Evolutionary conservation across 2,888 invertebrate species (phyloP).

Genomic region (Synergus gifuensis): DNA sequence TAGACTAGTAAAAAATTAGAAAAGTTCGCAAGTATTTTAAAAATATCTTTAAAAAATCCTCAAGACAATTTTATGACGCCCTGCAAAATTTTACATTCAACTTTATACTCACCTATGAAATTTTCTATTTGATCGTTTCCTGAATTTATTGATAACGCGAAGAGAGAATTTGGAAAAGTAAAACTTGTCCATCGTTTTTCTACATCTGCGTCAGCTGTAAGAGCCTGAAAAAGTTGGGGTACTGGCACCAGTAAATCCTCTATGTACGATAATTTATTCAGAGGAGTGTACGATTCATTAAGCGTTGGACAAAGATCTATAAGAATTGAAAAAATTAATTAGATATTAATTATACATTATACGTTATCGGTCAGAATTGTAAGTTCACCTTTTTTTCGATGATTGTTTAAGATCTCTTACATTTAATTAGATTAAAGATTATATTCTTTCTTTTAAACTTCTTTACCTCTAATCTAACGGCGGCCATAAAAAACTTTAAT

Average conservation of each 20-base stretch:
- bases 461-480: no score
- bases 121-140: neutral
- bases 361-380: no score
- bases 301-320: slow-evolving; percentile 92
- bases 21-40: no score
- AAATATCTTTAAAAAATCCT: no score
- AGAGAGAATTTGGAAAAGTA: slow-evolving; percentile 85
- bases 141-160: slow-evolving; percentile 78
- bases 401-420: no score
- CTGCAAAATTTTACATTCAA: no score
- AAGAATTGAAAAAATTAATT: neutral
- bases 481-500: no score
- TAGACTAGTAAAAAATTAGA: no score
- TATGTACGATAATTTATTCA: slow-evolving; percentile 88
- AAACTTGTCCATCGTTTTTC: slow-evolving; percentile 88
- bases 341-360: neutral
- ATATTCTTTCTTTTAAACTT: no score
- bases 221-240: slow-evolving; percentile 87
- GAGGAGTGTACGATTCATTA: slow-evolving; percentile 83
- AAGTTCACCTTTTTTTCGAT: no score
- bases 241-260: slow-evolving; percentile 89
- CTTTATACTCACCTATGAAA: neutral
- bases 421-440: no score
- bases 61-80: no score
- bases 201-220: slow-evolving; percentile 86